phyloP scores from a whole-genome alignment of 1,140 invertebrate genomes.

The Oryctes rhinoceros region DNA sequence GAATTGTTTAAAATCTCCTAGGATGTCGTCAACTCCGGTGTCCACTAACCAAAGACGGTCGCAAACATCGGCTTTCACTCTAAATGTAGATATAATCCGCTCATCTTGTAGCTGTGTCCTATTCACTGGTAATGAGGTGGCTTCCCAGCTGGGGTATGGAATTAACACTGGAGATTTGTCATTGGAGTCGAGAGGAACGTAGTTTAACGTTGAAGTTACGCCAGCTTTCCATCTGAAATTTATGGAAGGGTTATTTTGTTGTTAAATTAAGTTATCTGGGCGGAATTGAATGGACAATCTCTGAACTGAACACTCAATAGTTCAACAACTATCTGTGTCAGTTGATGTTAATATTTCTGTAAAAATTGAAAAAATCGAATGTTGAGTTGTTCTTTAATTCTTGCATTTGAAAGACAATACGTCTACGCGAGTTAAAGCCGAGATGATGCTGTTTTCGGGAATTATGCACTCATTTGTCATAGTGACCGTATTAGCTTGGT shows the following conservation, averaged over 20 bases:
- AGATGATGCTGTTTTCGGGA: no score
- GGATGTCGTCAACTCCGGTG: slow-evolving; percentile 76
- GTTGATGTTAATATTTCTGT: no score
- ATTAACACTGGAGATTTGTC: slow-evolving; percentile 69
- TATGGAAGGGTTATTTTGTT: neutral
- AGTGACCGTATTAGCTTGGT: no score
- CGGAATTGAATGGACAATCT: no score
- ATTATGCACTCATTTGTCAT: no score
- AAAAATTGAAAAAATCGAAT: no score
- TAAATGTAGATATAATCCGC: slow-evolving; percentile 64
- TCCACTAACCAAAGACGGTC: slow-evolving; percentile 81
- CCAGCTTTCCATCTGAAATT: slow-evolving; percentile 74
- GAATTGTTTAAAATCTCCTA: slow-evolving; percentile 69
- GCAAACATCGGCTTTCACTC: slow-evolving; percentile 72
- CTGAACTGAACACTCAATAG: no score
- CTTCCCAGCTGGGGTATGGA: slow-evolving; percentile 75
- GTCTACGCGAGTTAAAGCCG: no score
- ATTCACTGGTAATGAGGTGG: slow-evolving; percentile 66
- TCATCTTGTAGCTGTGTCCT: slow-evolving; percentile 55
- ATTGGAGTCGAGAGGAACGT: slow-evolving; percentile 66
- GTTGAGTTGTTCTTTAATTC: no score
- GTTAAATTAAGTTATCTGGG: neutral
- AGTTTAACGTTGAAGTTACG: slow-evolving; percentile 76
- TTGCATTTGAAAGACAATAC: no score
- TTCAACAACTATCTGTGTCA: no score